phyloP scores from a whole-genome alignment of 2,113 vertebrate species.

The Pituophis catenifer region DNA sequence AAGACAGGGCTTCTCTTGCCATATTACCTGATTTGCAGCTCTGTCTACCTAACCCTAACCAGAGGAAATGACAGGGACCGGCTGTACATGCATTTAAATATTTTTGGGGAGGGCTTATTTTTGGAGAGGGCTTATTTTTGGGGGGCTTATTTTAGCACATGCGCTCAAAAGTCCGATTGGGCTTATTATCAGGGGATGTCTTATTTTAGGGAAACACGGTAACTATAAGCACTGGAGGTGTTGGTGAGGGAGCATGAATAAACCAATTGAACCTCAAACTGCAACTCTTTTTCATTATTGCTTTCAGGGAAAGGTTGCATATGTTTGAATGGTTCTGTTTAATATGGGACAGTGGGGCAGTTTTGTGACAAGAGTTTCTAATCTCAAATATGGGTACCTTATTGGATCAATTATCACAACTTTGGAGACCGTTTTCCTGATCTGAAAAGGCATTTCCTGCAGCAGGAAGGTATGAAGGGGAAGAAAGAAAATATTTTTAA shows the following conservation, averaged over 20 bases:
- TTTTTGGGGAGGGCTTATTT: too few species aligned
- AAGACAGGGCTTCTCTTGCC: too few species aligned
- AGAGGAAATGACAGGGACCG: too few species aligned
- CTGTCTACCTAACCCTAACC: too few species aligned
- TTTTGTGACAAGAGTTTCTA: slow-evolving; percentile 38
- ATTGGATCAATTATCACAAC: slow-evolving; percentile 30
- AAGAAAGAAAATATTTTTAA: neutral
- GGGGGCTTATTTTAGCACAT: too few species aligned
- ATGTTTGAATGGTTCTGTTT: slow-evolving; percentile 44
- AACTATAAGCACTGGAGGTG: too few species aligned
- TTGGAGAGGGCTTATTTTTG: too few species aligned
- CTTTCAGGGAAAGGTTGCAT: slow-evolving; percentile 43
- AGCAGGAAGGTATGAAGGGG: neutral
- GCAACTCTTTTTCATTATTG: slow-evolving; percentile 43
- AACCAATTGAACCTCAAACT: slow-evolving; percentile 19
- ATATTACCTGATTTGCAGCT: too few species aligned
- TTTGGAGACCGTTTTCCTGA: neutral
- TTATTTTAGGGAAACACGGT: too few species aligned
- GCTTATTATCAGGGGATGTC: too few species aligned
- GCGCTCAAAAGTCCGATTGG: too few species aligned
- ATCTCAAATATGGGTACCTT: slow-evolving; percentile 39
- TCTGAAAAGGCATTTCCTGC: neutral
- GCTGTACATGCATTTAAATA: too few species aligned
- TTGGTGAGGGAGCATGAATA: neutral
- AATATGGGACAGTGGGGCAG: slow-evolving; percentile 21